Percentiles rank a stretch among this genome's conserved stretches.
Evolutionary conservation across 30 jellyfish, hydroid and myxozoan genomes (phyloP).

Genomic region (Aurelia sp.): DNA sequence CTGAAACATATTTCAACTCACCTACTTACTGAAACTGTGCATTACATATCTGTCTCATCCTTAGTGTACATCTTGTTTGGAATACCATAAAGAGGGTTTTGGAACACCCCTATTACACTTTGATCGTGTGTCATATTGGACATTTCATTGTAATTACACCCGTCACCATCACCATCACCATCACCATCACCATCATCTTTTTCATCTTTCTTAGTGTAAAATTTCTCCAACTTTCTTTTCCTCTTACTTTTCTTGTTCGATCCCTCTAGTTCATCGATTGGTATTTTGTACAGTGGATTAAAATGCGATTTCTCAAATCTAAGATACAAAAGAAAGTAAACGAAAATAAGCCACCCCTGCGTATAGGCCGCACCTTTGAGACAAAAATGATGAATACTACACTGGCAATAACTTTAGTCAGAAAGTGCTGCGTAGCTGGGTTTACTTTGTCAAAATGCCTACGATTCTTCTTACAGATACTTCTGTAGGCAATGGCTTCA

Average conservation of each 20-base stretch:
- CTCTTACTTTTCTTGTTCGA: conserved; percentile 2
- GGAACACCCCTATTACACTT: not conserved
- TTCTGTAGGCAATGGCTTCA: too few relatives aligned
- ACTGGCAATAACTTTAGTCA: too few relatives aligned
- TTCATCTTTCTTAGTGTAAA: conserved; percentile 22
- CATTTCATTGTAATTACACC: not conserved
- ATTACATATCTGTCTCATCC: not conserved
- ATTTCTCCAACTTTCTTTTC: conserved; percentile 34
- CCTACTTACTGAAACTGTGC: too few relatives aligned
- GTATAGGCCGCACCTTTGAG: not conserved
- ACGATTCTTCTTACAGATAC: too few relatives aligned
- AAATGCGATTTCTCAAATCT: conserved; percentile 20
- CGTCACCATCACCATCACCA: not conserved
- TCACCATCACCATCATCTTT: not conserved
- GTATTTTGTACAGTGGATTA: conserved; percentile 31
- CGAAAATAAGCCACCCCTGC: not conserved
- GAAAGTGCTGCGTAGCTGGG: too few relatives aligned
- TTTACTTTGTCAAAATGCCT: too few relatives aligned
- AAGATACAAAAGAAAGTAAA: not conserved
- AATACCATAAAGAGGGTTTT: conserved; percentile 28
- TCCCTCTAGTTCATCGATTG: not conserved
- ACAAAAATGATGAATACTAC: too few relatives aligned
- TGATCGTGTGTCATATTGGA: conserved; percentile 2
- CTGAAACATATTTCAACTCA: too few relatives aligned
- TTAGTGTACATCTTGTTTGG: not conserved